Evolutionary conservation across 2,888 invertebrate species (phyloP).

Genomic region (Lasioglossum malachurum): DNA sequence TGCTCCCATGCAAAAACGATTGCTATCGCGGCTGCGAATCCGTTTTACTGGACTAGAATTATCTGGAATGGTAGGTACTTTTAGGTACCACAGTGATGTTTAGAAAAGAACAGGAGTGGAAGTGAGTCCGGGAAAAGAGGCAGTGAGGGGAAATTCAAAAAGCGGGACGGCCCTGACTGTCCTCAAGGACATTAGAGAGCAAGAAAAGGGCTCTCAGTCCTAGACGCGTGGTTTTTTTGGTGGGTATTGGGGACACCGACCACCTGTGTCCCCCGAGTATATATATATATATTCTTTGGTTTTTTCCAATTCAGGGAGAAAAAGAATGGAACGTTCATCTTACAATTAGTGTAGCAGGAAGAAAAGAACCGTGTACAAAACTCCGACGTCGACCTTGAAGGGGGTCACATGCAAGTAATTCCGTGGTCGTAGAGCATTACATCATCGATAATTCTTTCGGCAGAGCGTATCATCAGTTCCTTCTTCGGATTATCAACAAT

Average conservation of each 20-base stretch:
- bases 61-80: constrained; percentile 3
- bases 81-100: not conserved
- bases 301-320: not conserved
- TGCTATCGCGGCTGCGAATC: constrained; percentile 20
- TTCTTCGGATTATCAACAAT: constrained; percentile 2
- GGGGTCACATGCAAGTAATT: constrained; percentile 22
- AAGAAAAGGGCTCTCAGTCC: no score
- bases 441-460: constrained; percentile 21
- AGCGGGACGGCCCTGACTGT: no score
- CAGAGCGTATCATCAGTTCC: constrained; percentile 12
- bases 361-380: not conserved
- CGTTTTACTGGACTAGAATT: constrained; percentile 29
- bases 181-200: no score
- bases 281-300: not conserved
- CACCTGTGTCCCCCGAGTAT: no score
- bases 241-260: no score
- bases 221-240: no score
- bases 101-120: no score
- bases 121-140: no score
- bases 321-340: not conserved
- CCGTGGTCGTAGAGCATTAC: constrained; percentile 29
- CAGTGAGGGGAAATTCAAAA: no score
- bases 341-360: not conserved
- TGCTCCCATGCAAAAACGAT: constrained; percentile 47
- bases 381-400: constrained; percentile 24